Evolutionary conservation across 2,888 invertebrate species (phyloP).

Genomic region (Pammene fasciana): DNA sequence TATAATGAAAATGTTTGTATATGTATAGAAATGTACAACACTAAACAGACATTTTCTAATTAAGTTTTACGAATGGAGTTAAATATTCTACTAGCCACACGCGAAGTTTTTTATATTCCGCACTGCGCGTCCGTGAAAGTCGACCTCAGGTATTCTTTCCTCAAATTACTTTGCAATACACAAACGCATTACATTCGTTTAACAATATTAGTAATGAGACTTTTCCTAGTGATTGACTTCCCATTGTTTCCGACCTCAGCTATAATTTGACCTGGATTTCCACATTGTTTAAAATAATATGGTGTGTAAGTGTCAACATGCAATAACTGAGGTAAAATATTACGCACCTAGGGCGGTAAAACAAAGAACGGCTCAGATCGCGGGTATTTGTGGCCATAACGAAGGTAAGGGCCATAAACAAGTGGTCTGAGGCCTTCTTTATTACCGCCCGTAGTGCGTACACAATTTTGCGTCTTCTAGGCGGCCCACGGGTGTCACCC

Average conservation of each 20-base stretch:
- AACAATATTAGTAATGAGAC: conserved; percentile 6
- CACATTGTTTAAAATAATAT: conserved; percentile 10
- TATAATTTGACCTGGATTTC: conserved; percentile 20
- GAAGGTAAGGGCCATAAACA: no score
- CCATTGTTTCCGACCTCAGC: conserved; percentile 4
- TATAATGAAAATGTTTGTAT: no score
- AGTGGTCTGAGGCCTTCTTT: no score
- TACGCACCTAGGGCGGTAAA: no score
- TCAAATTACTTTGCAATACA: background rate
- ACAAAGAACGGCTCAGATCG: no score
- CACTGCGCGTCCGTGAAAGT: conserved; percentile 1
- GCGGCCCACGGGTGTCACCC: no score
- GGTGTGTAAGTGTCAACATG: background rate
- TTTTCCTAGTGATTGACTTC: conserved; percentile 23
- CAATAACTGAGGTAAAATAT: conserved; percentile 6
- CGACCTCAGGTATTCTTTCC: background rate
- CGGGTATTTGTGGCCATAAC: no score
- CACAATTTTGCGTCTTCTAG: no score
- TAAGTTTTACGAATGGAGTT: no score
- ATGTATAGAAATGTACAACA: no score
- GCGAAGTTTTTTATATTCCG: background rate
- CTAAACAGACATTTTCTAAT: no score
- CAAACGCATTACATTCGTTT: conserved; percentile 1
- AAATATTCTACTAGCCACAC: background rate
- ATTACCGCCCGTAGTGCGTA: no score